phyloP scores from a whole-genome alignment of 2,797 vertebrate species.

The Atherinosoma microstoma region DNA sequence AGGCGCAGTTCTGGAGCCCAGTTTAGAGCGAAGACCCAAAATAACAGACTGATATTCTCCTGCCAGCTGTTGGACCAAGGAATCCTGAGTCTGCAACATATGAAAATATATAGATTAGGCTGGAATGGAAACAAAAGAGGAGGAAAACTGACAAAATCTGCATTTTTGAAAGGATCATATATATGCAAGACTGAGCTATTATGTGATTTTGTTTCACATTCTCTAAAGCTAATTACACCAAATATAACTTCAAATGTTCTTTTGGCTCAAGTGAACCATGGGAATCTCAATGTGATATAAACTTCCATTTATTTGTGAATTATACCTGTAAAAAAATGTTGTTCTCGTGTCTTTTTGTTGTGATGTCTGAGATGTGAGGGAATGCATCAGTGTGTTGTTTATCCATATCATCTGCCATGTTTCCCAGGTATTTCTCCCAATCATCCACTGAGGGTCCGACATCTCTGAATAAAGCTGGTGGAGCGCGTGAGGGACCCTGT shows the following conservation, averaged over 20 bases:
- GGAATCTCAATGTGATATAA: neutral
- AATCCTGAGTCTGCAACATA: conserved; percentile 73
- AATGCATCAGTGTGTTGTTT: conserved; percentile 28
- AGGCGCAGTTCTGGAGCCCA: conserved; percentile 73
- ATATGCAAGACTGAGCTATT: neutral
- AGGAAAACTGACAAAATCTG: neutral
- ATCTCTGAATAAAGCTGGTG: conserved; percentile 78
- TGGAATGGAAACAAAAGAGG: conserved; percentile 5
- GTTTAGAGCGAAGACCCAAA: conserved; percentile 77
- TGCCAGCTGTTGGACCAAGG: conserved; percentile 77
- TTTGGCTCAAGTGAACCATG: neutral
- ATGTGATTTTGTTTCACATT: neutral
- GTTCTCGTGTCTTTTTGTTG: conserved; percentile 56
- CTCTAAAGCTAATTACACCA: neutral
- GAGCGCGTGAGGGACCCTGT: conserved; percentile 39
- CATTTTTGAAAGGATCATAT: neutral
- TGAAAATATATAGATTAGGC: neutral
- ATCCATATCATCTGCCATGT: conserved; percentile 71
- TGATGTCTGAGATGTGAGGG: conserved; percentile 26
- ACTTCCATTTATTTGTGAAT: neutral
- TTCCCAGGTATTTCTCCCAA: conserved; percentile 85
- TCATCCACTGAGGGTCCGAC: conserved; percentile 86
- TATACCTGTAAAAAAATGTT: conserved; percentile 86
- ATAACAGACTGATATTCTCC: conserved; percentile 79
- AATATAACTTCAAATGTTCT: neutral